Evolutionary conservation across 2,797 vertebrate genomes (phyloP), one percentile per base, ranked within the genome.

Genomic region (Lepus townsendii): DNA sequence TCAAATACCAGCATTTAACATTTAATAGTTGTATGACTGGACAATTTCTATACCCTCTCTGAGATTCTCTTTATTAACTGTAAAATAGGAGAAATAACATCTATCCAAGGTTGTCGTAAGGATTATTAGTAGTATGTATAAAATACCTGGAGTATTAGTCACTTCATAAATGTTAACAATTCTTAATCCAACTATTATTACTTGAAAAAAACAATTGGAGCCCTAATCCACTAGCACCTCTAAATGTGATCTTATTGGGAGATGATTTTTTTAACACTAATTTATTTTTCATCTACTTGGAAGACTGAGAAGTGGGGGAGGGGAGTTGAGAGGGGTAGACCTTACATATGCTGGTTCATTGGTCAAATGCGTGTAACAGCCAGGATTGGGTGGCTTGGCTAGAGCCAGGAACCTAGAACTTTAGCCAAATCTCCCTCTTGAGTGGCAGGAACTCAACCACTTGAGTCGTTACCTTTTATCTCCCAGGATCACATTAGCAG

Each of bases 111-210:
- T 10, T 57, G 3, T 69, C 83, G 5, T 84, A 91, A 92, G 42
- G 14, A 94, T 78, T 50, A 79, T 68, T 50, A 88, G 80, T 75
- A n/a, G 87, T 63, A 83, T 27, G 57, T 38, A 54, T 60, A 75
- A 50, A 73, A 77, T 20, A 54, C 42, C 11, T 90, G 14, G 35
- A 93, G 88, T 68, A 85, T 63, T 52, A 94, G 62, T 38, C 63
- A 96, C 27, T 89, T 19, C 60, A n/a, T 80, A 84, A 94, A 66
- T 75, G 57, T 76, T 90, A 79, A 90, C 8, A 76, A 72, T 63
- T 80, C 38, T 72, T 92, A 72, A 87, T 3, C 19, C 38, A 93
- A 87, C 12, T 35, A 78, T 63, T 87, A 50, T 20, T 12, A 94
- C 35, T 32, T 77, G 57, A 75, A 54, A 71, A 52, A 82, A 60